A percentile compares a stretch with the other conserved stretches of the same genome.
These are phyloP conservation scores for human DNA, from an alignment of 2,113 vertebrate species.

Conservation along the genomic window GRCh38 chr2:134839501-134840000, in stretches of 20 bases:
- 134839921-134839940: background rate
- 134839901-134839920: background rate
- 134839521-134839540: background rate
- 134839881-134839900: background rate
- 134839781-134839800: background rate
- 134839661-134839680: background rate
- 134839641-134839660: background rate
- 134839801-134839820: background rate
- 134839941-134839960: background rate
- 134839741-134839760: background rate
- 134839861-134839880: background rate
- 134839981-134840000: background rate
- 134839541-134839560: constrained; percentile 18
- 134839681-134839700: background rate
- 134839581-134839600: constrained; percentile 13
- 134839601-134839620: background rate
- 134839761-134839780: background rate
- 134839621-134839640: background rate
- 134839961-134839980: background rate
- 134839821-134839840: background rate
- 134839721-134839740: background rate
- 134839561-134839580: constrained; percentile 39
- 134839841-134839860: background rate
- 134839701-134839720: background rate
- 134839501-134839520: background rate